Percentiles rank a stretch among this genome's conserved stretches.
Evolutionary conservation across 2,113 vertebrate species (phyloP).

Genomic region (Scomber japonicus): DNA sequence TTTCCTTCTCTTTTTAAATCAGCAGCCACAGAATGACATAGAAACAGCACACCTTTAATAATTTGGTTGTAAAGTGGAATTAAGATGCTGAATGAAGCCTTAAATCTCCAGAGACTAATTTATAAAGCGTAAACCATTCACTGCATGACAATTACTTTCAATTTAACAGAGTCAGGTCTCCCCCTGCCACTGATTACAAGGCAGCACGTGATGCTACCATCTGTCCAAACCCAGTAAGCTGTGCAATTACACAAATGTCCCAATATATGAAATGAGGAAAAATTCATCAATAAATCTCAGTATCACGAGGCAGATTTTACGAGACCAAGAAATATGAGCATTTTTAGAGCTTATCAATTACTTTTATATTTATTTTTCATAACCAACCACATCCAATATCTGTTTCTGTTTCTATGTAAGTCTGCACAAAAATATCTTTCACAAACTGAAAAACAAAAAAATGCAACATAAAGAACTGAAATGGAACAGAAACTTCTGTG

Average conservation of each 20-base stretch:
- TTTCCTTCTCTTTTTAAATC: background rate
- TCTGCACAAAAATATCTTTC: background rate
- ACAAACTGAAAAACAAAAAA: background rate
- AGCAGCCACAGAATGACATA: background rate
- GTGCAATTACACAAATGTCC: constrained; percentile 14
- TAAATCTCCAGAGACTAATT: constrained; percentile 82
- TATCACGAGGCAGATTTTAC: background rate
- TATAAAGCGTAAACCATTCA: constrained; percentile 64
- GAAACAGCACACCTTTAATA: constrained; percentile 8
- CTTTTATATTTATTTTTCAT: background rate
- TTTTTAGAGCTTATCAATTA: background rate
- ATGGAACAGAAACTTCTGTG: background rate
- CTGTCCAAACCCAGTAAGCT: constrained; percentile 56
- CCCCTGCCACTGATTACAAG: constrained; percentile 63
- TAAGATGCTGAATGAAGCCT: constrained; percentile 53
- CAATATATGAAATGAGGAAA: background rate
- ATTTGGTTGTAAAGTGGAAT: constrained; percentile 48
- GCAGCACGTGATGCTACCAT: constrained; percentile 77
- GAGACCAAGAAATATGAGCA: background rate
- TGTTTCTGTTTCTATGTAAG: background rate
- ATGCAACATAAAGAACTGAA: background rate
- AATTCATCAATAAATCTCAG: background rate
- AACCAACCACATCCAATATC: background rate
- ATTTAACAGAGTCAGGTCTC: constrained; percentile 78
- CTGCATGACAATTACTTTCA: constrained; percentile 71